These are phyloP conservation scores for Nautilus pompilius DNA, from an alignment of 1,140 invertebrate genomes.

Conservation along the genomic window DNA sequence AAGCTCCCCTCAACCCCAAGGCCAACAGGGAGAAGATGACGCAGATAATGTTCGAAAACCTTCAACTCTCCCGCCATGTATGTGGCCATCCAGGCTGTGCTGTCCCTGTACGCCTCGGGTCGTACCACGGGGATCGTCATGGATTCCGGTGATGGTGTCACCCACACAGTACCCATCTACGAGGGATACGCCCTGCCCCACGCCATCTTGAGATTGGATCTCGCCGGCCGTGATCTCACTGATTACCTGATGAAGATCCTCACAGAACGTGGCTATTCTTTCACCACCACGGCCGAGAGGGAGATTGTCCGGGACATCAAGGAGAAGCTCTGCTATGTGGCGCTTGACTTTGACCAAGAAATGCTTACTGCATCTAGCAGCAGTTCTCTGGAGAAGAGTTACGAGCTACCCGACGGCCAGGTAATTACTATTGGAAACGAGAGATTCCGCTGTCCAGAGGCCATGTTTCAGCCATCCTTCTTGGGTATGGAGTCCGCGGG, in stretches of 20 bases:
- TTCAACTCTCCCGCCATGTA: conserved; percentile 93
- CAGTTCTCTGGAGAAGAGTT: conserved; percentile 57
- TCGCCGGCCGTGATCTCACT: conserved; percentile 91
- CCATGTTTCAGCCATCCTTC: conserved; percentile 70
- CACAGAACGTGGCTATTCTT: conserved; percentile 85
- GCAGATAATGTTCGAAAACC: conserved; percentile 60
- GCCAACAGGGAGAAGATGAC: conserved; percentile 56
- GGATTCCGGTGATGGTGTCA: conserved; percentile 49
- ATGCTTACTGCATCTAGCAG: conserved; percentile 90
- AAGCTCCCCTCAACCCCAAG: conserved; percentile 43
- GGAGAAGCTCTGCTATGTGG: conserved; percentile 56
- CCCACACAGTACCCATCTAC: conserved; percentile 85
- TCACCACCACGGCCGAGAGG: conserved; percentile 86
- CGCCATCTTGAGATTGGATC: conserved; percentile 82
- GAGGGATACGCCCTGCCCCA: conserved; percentile 68
- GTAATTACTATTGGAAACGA: conserved; percentile 49
- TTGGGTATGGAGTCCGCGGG: conserved; percentile 38
- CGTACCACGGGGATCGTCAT: conserved; percentile 38
- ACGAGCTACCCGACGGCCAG: conserved; percentile 56
- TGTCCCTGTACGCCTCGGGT: conserved; percentile 41
- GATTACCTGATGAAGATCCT: conserved; percentile 89
- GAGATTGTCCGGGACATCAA: conserved; percentile 90
- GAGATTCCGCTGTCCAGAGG: conserved; percentile 42
- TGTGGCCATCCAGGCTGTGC: conserved; percentile 68
- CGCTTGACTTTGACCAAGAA: conserved; percentile 70